These are phyloP conservation scores for Pteruthius melanotis DNA, from an alignment of 2,113 vertebrate species.

Conservation along the genomic window DNA sequence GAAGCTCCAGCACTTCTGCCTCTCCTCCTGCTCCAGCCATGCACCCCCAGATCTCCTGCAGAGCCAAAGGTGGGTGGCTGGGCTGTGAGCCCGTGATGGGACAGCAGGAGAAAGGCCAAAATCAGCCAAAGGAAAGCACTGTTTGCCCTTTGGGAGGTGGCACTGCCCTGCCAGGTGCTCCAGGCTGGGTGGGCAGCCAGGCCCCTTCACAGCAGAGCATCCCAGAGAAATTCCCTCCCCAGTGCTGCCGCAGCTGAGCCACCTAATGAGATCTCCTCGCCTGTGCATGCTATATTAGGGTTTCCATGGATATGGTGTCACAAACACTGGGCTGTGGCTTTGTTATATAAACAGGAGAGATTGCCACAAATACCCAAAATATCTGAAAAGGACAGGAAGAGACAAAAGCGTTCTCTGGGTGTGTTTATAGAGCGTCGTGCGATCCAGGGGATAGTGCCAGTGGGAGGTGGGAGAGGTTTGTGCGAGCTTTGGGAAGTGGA, in stretches of 20 bases:
- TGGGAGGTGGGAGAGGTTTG: not conserved
- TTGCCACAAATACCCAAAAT: slow-evolving; percentile 58
- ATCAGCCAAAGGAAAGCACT: not conserved
- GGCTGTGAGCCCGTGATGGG: not conserved
- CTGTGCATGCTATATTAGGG: slow-evolving; percentile 68
- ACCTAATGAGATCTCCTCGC: slow-evolving; percentile 54
- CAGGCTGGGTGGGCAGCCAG: not conserved
- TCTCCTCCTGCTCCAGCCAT: not conserved
- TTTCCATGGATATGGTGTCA: slow-evolving; percentile 67
- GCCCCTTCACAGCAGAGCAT: not conserved
- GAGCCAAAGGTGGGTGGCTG: not conserved
- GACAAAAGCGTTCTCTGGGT: not conserved
- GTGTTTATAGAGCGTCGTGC: not conserved
- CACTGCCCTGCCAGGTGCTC: not conserved
- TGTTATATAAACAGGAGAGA: slow-evolving; percentile 70
- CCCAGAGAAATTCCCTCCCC: not conserved
- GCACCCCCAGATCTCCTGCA: not conserved
- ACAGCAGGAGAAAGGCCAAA: not conserved
- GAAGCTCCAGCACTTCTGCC: not conserved
- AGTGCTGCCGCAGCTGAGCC: not conserved
- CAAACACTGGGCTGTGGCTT: slow-evolving; percentile 64
- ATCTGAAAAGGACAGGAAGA: slow-evolving; percentile 49
- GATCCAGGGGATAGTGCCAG: not conserved
- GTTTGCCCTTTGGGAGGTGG: not conserved
- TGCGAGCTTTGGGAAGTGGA: not conserved